Evolutionary conservation across 2,113 vertebrate genomes (phyloP), one percentile per base, ranked within the genome.

Genomic region (Ardeotis arabs): DNA sequence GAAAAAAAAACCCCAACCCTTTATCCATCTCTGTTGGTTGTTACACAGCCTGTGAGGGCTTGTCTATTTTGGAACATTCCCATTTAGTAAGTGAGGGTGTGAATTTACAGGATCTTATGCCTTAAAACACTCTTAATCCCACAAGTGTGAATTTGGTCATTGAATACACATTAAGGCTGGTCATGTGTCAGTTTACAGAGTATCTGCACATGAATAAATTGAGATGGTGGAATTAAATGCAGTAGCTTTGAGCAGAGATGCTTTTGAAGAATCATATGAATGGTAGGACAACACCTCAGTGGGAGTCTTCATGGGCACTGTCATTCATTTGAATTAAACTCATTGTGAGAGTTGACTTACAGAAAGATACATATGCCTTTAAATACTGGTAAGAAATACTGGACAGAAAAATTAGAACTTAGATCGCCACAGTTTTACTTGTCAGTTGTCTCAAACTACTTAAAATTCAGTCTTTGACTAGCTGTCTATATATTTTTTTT

Each of bases 1-100:
- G 14, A 62, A 77, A 53, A 31, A 16, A 49, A 22, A 50, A 10
- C 5, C 12, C 41, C 41, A 1, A 0, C 2, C 6, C 6, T 72
- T 86, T 50, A 73, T 77, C 27, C 10, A 64, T 1, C 11, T 28
- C 44, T 69, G 12, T 35, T 50, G 4, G 9, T 25, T 93, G 7
- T 73, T 67, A 50, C 13, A n/a, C 4, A 83, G 21, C 28, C 31
- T 41, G 3, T n/a, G 59, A 81, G 17, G 10, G 4, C 25, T 41
- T 56, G 53, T 64, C 7, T 81, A 0, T 39, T 91, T 62, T 44
- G 27, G 10, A 73, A 77, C 12, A 49, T 62, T 69, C 29, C 25
- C 18, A 39, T 4, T 4, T 62, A 50, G 10, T 49, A 66, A 75
- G 17, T 39, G 31, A 44, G 33, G 22, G 8, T 28, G 25, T 66